phyloP scores from a whole-genome alignment of 92 coral and sea anemone genomes.

The Anthopleura xanthogrammica region DNA sequence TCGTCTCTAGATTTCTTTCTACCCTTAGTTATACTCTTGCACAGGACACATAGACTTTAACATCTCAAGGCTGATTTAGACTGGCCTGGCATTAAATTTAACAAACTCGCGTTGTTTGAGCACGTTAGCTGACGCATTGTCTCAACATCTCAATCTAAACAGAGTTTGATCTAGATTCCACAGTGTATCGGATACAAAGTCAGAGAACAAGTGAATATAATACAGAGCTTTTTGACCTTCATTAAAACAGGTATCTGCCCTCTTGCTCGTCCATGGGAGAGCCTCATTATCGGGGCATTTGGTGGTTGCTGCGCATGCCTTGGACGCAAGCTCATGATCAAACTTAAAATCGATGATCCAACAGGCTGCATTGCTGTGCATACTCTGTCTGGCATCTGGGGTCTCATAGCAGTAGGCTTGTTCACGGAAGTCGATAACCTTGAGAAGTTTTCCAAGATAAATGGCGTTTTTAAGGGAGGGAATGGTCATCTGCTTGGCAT shows the following conservation, averaged over 20 bases:
- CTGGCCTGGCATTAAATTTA: too few relatives aligned
- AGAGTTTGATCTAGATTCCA: not conserved
- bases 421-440: conserved; percentile 69
- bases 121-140: too few relatives aligned
- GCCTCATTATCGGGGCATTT: conserved; percentile 68
- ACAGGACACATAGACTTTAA: too few relatives aligned
- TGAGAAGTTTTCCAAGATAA: conserved; percentile 48
- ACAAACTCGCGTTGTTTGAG: too few relatives aligned
- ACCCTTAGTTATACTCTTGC: too few relatives aligned
- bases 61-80: too few relatives aligned
- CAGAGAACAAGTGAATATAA: too few relatives aligned
- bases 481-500: conserved; percentile 67
- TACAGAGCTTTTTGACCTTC: not conserved
- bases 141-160: too few relatives aligned
- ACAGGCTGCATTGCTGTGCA: conserved; percentile 80
- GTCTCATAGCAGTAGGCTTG: conserved; percentile 68
- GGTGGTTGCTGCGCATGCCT: conserved; percentile 75
- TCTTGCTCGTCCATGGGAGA: conserved; percentile 84
- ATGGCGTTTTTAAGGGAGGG: conserved; percentile 71
- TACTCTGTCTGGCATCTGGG: conserved; percentile 80
- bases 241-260: conserved; percentile 69
- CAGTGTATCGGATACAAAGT: too few relatives aligned
- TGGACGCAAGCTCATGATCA: conserved; percentile 52
- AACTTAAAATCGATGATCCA: conserved; percentile 80
- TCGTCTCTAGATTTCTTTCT: too few relatives aligned